Conservation (phyloP, 2,888 invertebrate species). For the Oxycera nigricornis region DNA sequence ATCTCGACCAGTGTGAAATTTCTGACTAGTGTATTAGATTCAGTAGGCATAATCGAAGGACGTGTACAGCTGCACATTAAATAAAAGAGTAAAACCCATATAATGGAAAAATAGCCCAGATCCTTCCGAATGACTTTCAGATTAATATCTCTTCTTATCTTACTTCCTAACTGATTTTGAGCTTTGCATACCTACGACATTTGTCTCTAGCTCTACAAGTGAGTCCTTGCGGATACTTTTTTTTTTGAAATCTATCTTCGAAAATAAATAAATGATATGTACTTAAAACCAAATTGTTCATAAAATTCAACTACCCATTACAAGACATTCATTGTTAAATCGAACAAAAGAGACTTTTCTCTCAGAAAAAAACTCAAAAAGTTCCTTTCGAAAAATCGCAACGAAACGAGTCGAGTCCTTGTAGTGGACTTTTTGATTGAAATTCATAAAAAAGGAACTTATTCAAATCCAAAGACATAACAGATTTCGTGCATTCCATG, state of each 20-base stretch:
- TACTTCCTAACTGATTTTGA: too few species aligned
- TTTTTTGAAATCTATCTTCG: background rate
- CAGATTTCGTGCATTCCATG: background rate
- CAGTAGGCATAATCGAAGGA: too few species aligned
- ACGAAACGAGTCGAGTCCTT: background rate
- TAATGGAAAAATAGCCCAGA: too few species aligned
- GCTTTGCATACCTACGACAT: too few species aligned
- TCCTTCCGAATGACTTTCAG: too few species aligned
- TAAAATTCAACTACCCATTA: constrained; percentile 14
- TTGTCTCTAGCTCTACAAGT: too few species aligned
- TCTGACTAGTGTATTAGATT: too few species aligned
- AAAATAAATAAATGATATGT: background rate
- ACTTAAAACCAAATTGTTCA: background rate
- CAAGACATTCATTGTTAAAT: background rate
- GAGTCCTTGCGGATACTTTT: background rate
- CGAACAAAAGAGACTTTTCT: background rate
- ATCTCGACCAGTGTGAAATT: too few species aligned
- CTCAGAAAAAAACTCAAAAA: background rate
- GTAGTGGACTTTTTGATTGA: background rate
- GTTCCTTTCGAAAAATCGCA: background rate
- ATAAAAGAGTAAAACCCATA: too few species aligned
- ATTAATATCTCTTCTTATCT: too few species aligned
- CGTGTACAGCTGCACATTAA: too few species aligned
- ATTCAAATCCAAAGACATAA: background rate
- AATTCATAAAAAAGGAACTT: background rate